Conservation (phyloP, 2,797 vertebrate species). For the Catharus ustulatus region DNA sequence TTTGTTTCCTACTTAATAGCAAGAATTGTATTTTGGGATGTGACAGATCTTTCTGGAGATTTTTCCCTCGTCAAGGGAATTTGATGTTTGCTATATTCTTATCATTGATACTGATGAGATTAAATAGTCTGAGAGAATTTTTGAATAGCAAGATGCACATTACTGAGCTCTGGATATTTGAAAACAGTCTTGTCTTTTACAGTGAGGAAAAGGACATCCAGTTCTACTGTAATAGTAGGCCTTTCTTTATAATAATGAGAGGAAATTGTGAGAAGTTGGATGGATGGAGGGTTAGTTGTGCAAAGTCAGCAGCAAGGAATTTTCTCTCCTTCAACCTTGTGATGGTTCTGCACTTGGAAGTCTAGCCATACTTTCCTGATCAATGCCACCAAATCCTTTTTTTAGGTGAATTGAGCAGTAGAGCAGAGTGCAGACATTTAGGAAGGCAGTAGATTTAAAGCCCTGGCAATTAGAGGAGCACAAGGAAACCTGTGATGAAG, state of each 20-base stretch:
- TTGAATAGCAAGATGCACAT: background rate
- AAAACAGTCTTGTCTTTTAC: background rate
- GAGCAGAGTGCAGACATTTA: background rate
- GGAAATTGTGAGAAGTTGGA: background rate
- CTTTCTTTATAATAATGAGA: background rate
- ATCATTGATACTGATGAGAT: slow-evolving; percentile 19
- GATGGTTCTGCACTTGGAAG: background rate
- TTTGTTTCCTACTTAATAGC: slow-evolving; percentile 21
- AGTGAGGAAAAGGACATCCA: background rate
- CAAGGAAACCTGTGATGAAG: background rate
- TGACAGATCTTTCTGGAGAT: background rate
- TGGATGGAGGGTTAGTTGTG: background rate
- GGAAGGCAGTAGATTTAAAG: background rate
- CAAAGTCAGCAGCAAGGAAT: background rate
- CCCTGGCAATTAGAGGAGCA: background rate
- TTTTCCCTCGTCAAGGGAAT: slow-evolving; percentile 26
- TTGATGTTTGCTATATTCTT: slow-evolving; percentile 37
- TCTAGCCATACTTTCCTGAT: slow-evolving; percentile 1
- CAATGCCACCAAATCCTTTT: background rate
- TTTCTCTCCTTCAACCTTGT: background rate
- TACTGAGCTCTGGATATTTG: slow-evolving; percentile 31
- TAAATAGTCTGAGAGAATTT: slow-evolving; percentile 38
- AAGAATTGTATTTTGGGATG: background rate
- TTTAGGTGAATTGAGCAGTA: background rate
- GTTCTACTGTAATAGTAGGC: background rate